Conservation (phyloP, 2,797 vertebrate genomes). For the Spinibarbus caldwelli region DNA sequence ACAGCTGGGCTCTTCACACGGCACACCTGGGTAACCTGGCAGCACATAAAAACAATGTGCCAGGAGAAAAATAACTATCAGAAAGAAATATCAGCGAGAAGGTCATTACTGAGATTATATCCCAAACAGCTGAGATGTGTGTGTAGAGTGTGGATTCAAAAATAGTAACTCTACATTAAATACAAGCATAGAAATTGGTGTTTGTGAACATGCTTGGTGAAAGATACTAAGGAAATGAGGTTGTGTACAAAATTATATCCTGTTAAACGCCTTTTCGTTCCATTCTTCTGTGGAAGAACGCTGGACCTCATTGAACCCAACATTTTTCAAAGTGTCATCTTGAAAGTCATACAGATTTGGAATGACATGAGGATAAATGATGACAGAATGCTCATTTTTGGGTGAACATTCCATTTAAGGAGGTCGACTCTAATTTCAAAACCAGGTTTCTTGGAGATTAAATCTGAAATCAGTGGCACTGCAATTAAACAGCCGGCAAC, state of each 20-base stretch:
- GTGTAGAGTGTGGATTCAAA: slow-evolving; percentile 23
- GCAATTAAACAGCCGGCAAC: not conserved
- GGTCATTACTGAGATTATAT: slow-evolving; percentile 48
- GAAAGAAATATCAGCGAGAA: slow-evolving; percentile 47
- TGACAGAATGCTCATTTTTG: not conserved
- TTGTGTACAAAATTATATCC: not conserved
- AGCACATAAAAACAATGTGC: slow-evolving; percentile 55
- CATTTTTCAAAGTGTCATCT: not conserved
- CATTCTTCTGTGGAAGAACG: not conserved
- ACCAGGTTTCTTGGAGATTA: not conserved
- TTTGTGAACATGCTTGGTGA: not conserved
- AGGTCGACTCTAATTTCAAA: not conserved
- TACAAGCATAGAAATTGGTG: slow-evolving; percentile 12
- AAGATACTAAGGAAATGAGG: not conserved
- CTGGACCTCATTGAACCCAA: not conserved
- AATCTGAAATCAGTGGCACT: not conserved
- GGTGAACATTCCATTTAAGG: not conserved
- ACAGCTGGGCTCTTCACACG: slow-evolving; percentile 75
- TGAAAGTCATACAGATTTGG: not conserved
- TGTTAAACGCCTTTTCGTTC: not conserved
- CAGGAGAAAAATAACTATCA: slow-evolving; percentile 48
- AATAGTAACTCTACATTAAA: not conserved
- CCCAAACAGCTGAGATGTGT: slow-evolving; percentile 32
- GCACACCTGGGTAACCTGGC: slow-evolving; percentile 77
- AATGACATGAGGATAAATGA: not conserved